phyloP scores from a whole-genome alignment of 2,888 invertebrate species.

The Rhagonycha lutea region DNA sequence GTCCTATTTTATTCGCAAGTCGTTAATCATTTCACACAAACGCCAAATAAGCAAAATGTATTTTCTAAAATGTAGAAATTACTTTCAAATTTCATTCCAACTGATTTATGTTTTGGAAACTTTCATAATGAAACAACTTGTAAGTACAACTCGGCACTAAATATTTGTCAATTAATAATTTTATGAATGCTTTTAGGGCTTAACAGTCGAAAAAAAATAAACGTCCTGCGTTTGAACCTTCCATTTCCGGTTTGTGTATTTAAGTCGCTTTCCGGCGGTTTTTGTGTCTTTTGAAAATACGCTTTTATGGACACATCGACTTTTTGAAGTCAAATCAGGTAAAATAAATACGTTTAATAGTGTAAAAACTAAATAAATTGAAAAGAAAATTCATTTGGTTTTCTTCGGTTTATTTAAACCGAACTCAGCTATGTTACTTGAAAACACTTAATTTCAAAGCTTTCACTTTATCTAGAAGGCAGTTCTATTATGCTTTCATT shows the following conservation, averaged over 20 bases:
- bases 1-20: background rate
- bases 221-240: background rate
- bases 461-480: too few species aligned
- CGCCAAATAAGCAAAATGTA: background rate
- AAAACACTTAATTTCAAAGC: too few species aligned
- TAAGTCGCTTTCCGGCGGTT: background rate
- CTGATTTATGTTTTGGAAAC: background rate
- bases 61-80: background rate
- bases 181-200: background rate
- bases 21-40: background rate
- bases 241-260: background rate
- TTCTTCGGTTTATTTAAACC: background rate
- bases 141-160: background rate
- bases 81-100: background rate
- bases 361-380: background rate
- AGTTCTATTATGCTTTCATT: too few species aligned
- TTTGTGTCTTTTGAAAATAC: background rate
- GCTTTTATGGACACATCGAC: background rate
- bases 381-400: background rate
- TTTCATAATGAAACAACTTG: background rate
- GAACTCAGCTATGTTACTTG: too few species aligned
- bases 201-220: background rate
- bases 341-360: background rate
- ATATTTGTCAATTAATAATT: background rate
- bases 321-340: background rate